Percentiles rank a stretch among this genome's conserved stretches.
Conservation (phyloP, 2,113 vertebrate genomes). For the Mirounga angustirostris region DNA sequence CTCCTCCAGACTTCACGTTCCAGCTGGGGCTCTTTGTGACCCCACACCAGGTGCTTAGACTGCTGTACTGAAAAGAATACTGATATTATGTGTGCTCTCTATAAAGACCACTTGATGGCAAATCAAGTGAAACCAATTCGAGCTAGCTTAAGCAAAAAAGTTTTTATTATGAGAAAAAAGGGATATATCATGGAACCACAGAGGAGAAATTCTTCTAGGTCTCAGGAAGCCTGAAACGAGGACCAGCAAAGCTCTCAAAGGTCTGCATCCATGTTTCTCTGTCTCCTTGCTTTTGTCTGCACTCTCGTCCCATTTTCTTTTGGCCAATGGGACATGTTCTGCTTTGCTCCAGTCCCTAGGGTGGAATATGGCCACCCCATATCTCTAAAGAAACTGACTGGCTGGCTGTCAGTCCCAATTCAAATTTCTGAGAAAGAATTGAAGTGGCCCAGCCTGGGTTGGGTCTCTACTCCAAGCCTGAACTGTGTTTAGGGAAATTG, state of each 20-base stretch:
- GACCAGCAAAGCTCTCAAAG: not conserved
- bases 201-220: not conserved
- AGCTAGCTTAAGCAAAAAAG: not conserved
- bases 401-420: not conserved
- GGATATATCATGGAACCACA: not conserved
- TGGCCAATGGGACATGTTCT: not conserved
- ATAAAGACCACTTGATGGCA: not conserved
- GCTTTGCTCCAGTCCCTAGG: not conserved
- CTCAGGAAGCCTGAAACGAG: not conserved
- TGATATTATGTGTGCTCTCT: not conserved
- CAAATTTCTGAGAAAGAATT: not conserved
- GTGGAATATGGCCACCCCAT: not conserved
- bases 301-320: not conserved
- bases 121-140: not conserved
- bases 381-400: not conserved
- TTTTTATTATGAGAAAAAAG: not conserved
- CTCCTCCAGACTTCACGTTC: not conserved
- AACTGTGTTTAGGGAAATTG: not conserved
- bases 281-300: not conserved
- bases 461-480: rapidly evolving
- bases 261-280: not conserved
- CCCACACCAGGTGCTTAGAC: not conserved
- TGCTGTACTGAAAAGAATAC: not conserved
- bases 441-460: not conserved
- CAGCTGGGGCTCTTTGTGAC: not conserved